A percentile compares a stretch with the other conserved stretches of the same genome.
Evolutionary conservation across 2,888 invertebrate species (phyloP).

Genomic region (Epinotia demarniana): DNA sequence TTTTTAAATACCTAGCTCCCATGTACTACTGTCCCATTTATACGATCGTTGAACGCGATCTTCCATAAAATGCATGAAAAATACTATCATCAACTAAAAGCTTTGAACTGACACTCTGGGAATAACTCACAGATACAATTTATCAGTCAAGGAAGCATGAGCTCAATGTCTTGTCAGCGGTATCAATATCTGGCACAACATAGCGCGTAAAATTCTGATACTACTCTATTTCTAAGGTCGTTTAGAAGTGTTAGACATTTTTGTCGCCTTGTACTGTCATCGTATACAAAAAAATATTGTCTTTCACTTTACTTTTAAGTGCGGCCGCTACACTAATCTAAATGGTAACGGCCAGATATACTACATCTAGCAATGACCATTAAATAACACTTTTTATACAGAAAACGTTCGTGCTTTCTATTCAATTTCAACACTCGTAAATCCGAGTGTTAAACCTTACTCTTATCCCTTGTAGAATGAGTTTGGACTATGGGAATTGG

Average conservation of each 20-base stretch:
- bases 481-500: neutral
- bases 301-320: neutral
- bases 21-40: neutral
- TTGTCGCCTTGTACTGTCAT: too few species aligned
- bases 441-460: neutral
- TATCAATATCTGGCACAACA: too few species aligned
- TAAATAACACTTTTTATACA: neutral
- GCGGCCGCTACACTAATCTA: neutral
- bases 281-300: neutral
- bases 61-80: conserved; percentile 15
- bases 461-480: neutral
- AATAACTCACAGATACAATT: neutral
- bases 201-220: too few species aligned
- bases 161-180: neutral
- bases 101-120: too few species aligned
- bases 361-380: neutral
- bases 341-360: conserved; percentile 24
- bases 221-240: too few species aligned
- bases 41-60: too few species aligned
- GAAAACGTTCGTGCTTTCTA: too few species aligned
- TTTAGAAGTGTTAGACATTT: too few species aligned
- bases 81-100: conserved; percentile 5
- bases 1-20: too few species aligned
- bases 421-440: too few species aligned
- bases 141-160: neutral